Conservation (phyloP, 2,888 invertebrate species). For the Caprella mutica region DNA sequence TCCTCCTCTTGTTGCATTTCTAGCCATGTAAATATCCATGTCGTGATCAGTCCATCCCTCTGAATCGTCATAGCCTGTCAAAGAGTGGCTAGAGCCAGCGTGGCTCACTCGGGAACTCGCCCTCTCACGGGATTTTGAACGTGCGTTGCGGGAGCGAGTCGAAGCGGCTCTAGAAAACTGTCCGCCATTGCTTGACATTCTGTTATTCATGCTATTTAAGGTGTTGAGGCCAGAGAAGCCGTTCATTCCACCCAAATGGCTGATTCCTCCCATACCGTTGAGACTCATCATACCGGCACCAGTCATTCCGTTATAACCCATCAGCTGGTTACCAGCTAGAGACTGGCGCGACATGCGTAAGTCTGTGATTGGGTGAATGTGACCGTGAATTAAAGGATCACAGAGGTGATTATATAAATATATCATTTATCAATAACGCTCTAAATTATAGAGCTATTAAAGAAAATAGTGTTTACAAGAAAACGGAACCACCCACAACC, state of each 20-base stretch:
- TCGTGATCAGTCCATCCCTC: slow-evolving; percentile 92
- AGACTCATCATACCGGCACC: slow-evolving; percentile 20
- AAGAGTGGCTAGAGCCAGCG: slow-evolving; percentile 31
- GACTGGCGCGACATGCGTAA: slow-evolving; percentile 76
- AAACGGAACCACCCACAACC: no score
- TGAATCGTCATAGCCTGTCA: slow-evolving; percentile 63
- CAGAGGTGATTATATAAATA: neutral
- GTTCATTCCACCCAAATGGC: slow-evolving; percentile 7
- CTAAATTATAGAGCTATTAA: no score
- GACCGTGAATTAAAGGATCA: neutral
- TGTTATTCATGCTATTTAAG: neutral
- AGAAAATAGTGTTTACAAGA: no score
- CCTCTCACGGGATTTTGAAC: slow-evolving; percentile 63
- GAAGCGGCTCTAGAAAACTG: slow-evolving; percentile 22
- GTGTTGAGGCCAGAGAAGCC: slow-evolving; percentile 3
- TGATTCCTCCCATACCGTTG: slow-evolving; percentile 12
- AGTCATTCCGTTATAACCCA: slow-evolving; percentile 16
- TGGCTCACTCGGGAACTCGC: slow-evolving; percentile 41
- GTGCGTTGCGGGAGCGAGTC: slow-evolving; percentile 46
- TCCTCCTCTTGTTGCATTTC: slow-evolving; percentile 52
- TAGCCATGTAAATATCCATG: slow-evolving; percentile 88
- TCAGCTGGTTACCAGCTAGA: slow-evolving; percentile 47
- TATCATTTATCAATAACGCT: no score
- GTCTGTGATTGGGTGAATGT: slow-evolving; percentile 50
- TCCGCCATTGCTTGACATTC: slow-evolving; percentile 7